These are phyloP conservation scores for Sebastes variabilis DNA, from an alignment of 2,797 vertebrate species.

Conservation along the genomic window DNA sequence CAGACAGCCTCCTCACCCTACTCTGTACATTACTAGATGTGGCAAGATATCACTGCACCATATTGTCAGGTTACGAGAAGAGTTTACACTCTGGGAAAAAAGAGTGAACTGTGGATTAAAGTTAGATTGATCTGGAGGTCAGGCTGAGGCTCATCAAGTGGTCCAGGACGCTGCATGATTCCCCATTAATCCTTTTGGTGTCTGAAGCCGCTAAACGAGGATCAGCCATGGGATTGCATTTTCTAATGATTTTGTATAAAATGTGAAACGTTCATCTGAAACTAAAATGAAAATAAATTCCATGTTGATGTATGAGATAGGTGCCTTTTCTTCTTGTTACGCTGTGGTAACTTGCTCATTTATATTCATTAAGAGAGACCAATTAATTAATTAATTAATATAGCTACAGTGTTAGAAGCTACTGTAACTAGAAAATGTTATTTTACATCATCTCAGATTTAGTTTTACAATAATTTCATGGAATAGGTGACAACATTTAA, in stretches of 20 bases:
- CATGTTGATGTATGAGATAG: conserved; percentile 70
- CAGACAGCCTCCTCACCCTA: conserved; percentile 10
- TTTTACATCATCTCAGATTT: background rate
- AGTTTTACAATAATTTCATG: background rate
- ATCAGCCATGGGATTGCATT: conserved; percentile 66
- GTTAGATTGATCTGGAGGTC: conserved; percentile 33
- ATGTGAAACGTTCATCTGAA: conserved; percentile 84
- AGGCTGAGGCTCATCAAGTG: conserved; percentile 40
- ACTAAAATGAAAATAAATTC: conserved; percentile 79
- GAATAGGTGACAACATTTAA: background rate
- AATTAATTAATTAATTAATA: too few species aligned
- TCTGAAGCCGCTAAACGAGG: conserved; percentile 31
- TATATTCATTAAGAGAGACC: background rate
- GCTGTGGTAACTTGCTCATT: background rate
- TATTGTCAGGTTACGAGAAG: conserved; percentile 10
- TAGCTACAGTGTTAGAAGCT: background rate
- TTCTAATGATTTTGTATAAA: conserved; percentile 87
- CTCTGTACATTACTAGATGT: conserved; percentile 59
- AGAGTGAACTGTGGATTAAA: conserved; percentile 21
- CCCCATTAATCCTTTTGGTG: conserved; percentile 49
- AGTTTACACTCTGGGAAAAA: background rate
- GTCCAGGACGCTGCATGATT: conserved; percentile 61
- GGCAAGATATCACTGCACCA: conserved; percentile 36
- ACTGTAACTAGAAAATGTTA: background rate
- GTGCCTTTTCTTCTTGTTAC: conserved; percentile 28